A percentile compares a stretch with the other conserved stretches of the same genome.
phyloP scores from a whole-genome alignment of 2,888 invertebrate species.

The Thera britannica region DNA sequence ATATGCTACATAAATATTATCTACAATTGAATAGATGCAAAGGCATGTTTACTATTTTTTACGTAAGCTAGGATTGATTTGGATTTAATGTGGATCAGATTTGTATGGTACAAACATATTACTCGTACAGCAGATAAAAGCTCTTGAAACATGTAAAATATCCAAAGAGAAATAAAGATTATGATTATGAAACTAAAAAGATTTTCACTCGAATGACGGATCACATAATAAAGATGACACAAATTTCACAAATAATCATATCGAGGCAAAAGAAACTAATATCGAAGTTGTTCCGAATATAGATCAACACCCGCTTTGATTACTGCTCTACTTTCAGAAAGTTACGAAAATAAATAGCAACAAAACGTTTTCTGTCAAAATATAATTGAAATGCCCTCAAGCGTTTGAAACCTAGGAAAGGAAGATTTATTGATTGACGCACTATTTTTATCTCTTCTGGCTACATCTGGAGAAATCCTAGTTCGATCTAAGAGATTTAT shows the following conservation, averaged over 20 bases:
- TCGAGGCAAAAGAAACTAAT: background rate
- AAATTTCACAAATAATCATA: background rate
- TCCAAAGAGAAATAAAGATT: too few species aligned
- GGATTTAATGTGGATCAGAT: too few species aligned
- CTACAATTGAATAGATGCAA: too few species aligned
- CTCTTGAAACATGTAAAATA: too few species aligned
- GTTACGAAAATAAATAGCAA: conserved; percentile 6
- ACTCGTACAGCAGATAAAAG: too few species aligned
- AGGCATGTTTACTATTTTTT: too few species aligned
- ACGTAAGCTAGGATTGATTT: too few species aligned
- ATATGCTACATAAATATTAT: too few species aligned
- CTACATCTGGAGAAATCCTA: conserved; percentile 37
- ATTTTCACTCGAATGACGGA: too few species aligned
- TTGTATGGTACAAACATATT: too few species aligned
- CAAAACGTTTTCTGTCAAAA: conserved; percentile 4
- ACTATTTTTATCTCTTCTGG: conserved; percentile 40
- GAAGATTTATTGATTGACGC: conserved; percentile 27
- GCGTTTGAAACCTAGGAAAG: conserved; percentile 10
- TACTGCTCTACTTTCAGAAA: conserved; percentile 10
- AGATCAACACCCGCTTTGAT: conserved; percentile 2
- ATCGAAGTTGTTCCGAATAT: conserved; percentile 2
- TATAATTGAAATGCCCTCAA: conserved; percentile 6
- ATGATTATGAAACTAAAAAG: background rate
- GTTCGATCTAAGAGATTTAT: conserved; percentile 66
- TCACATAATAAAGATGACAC: background rate